Conservation (phyloP, 2,797 vertebrate species). For the Harpagifer antarcticus region DNA sequence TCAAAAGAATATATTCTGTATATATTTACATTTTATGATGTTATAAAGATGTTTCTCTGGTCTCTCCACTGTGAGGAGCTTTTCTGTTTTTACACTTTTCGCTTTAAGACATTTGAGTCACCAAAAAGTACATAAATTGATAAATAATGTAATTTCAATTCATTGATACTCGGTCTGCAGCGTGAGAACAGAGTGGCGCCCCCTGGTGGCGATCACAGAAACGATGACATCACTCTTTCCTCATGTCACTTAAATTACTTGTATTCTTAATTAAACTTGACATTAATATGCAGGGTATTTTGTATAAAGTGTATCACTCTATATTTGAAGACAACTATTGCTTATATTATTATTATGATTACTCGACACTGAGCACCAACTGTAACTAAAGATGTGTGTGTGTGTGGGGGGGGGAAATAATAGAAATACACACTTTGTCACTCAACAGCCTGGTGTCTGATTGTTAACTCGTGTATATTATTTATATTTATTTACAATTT, state of each 20-base stretch:
- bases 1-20: background rate
- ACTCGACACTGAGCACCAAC: conserved; percentile 63
- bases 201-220: conserved; percentile 20
- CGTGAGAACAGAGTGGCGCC: conserved; percentile 3
- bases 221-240: background rate
- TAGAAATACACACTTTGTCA: conserved; percentile 60
- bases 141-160: too few species aligned
- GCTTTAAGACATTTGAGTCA: too few species aligned
- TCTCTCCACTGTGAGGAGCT: background rate
- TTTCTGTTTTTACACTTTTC: background rate
- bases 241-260: conserved; percentile 6
- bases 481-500: background rate
- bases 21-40: background rate
- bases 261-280: conserved; percentile 33
- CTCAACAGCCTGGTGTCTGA: conserved; percentile 30
- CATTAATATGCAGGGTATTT: conserved; percentile 83
- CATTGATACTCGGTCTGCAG: background rate
- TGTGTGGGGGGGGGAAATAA: background rate
- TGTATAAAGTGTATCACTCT: conserved; percentile 76
- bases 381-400: conserved; percentile 50
- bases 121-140: too few species aligned
- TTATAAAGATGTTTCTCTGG: background rate
- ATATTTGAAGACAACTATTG: conserved; percentile 77
- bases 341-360: conserved; percentile 45
- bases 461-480: background rate